phyloP scores from a whole-genome alignment of 2,113 vertebrate genomes.

The Danionella cerebrum region DNA sequence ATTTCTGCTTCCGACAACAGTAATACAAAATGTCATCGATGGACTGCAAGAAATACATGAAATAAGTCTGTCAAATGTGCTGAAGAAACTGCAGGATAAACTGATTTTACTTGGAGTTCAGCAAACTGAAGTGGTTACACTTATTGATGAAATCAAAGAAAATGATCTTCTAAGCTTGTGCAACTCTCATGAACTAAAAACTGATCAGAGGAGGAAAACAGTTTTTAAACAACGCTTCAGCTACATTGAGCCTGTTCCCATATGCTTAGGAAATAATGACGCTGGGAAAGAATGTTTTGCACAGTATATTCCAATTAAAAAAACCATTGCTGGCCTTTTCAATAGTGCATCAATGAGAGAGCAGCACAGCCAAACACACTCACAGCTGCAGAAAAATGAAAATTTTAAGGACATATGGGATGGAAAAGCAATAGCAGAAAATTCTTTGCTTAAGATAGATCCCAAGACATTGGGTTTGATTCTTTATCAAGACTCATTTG shows the following conservation, averaged over 20 bases:
- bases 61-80: not conserved
- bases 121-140: not conserved
- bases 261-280: slow-evolving; percentile 7
- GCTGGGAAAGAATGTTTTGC: slow-evolving; percentile 26
- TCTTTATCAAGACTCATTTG: not conserved
- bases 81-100: not conserved
- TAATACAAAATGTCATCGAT: not conserved
- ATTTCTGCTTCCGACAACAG: not conserved
- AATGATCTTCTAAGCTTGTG: not conserved
- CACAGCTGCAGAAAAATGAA: not conserved
- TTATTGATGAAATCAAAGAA: not conserved
- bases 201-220: not conserved
- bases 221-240: not conserved
- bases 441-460: not conserved
- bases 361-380: not conserved
- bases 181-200: not conserved
- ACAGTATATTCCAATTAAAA: slow-evolving; percentile 11
- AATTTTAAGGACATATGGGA: not conserved
- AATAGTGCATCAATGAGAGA: not conserved
- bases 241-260: not conserved
- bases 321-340: slow-evolving; percentile 5
- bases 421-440: not conserved
- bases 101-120: not conserved
- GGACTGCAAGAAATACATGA: slow-evolving; percentile 1
- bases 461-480: not conserved